These are phyloP conservation scores for Erebia ligea DNA, from an alignment of 2,888 invertebrate species.

Conservation along the genomic window DNA sequence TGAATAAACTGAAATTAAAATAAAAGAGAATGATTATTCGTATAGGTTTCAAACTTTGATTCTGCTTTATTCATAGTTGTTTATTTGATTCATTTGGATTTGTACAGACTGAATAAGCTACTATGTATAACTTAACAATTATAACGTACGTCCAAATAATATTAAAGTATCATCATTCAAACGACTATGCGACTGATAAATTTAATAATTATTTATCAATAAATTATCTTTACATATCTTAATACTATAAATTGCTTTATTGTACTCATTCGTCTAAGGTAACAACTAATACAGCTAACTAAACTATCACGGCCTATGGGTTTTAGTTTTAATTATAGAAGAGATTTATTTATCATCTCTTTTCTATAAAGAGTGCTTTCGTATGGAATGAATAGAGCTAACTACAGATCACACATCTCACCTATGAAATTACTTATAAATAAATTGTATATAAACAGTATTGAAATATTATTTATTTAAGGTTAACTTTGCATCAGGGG, in stretches of 20 bases:
- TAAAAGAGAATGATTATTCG: no score
- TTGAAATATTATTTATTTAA: background rate
- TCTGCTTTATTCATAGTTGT: no score
- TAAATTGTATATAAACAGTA: slow-evolving; percentile 4
- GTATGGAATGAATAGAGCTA: slow-evolving; percentile 26
- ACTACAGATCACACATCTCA: slow-evolving; percentile 17
- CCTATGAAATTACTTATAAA: slow-evolving; percentile 5
- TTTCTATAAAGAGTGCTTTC: slow-evolving; percentile 12
- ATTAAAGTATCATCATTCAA: slow-evolving; percentile 34
- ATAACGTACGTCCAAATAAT: background rate
- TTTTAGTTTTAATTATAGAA: background rate
- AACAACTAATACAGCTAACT: slow-evolving; percentile 41
- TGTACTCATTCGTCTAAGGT: slow-evolving; percentile 69
- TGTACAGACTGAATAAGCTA: background rate
- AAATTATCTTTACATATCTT: slow-evolving; percentile 61
- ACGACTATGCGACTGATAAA: slow-evolving; percentile 37
- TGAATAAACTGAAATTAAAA: no score
- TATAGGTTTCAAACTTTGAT: no score
- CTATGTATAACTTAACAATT: background rate
- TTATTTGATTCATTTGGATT: no score
- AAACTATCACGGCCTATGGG: slow-evolving; percentile 29
- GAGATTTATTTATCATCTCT: slow-evolving; percentile 23
- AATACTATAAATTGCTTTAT: slow-evolving; percentile 65
- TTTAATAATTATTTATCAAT: slow-evolving; percentile 45
- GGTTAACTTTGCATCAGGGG: background rate